Base-by-base conservation (phyloP, 1,140 invertebrate genomes). In the Dendroctonus valens region DNA sequence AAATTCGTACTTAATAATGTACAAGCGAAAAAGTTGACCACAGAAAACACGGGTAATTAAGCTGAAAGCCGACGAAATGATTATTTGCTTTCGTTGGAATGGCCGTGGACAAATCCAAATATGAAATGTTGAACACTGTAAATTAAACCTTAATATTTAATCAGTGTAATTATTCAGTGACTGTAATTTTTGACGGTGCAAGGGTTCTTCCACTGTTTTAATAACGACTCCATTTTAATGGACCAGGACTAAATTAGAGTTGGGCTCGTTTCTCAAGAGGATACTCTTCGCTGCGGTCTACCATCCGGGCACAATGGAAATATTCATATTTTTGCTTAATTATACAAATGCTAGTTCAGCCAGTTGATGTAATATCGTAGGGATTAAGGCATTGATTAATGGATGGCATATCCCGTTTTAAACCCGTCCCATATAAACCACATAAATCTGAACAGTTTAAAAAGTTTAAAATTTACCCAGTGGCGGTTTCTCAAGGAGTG, bases 181-280 rank as follows among this genome's bases (percentile, higher is more conserved):
- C 41, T 44, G 12, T 58, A 58, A 58, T 58, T 58, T 58, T 58
- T 58, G 55, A 58, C 55, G 40, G 55, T 58, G 12, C 41, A 51
- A 61, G 49, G 59, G 59, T 51, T 52, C 59, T 52, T 61, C 26
- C 37, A 12, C 41, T 52, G 49, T 61, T 61, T 61, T 51, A 61
- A 61, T 61, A 52, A 52, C 9, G 44, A 61, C 51, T 52, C 44
- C 48, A 61, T 61, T 61, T 61, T 61, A 61, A 61, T 61, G 46
- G 40, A 44, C 46, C 12, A 51, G 59, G 38, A 38, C 7, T 14
- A 50, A 61, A 41, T 61, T 52, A 26, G 15, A 52, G 46, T 48
- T 26, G 50, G 37, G 50, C n/a, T 9, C 50, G 26, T 26, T 26
- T 26, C 26, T 26, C 26, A 26, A 26, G 26, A 26, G 26, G 26